These are phyloP conservation scores for Stichodactyla mertensii DNA, from an alignment of 64 coral and sea anemone genomes.

Conservation along the genomic window DNA sequence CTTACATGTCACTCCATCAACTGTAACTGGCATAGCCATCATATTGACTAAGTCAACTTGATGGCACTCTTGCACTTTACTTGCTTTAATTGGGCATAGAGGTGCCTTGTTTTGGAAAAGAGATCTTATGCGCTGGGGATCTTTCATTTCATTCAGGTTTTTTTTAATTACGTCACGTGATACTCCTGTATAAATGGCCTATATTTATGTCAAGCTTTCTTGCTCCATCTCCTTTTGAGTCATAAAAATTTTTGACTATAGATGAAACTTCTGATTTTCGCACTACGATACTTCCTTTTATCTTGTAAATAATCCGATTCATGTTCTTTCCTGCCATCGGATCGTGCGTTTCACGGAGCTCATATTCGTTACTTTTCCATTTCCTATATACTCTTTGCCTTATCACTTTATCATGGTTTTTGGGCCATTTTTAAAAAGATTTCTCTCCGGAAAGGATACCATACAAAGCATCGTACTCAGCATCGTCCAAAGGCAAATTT, in stretches of 20 bases:
- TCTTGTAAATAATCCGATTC: too few relatives aligned
- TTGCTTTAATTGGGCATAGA: constrained; percentile 19
- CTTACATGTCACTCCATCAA: constrained; percentile 28
- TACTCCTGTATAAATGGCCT: constrained; percentile 7
- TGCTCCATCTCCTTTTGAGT: constrained; percentile 26
- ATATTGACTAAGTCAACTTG: constrained; percentile 30
- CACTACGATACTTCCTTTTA: too few relatives aligned
- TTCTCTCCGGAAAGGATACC: background rate
- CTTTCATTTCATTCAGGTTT: constrained; percentile 27
- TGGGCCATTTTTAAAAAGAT: constrained; percentile 32
- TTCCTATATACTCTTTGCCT: constrained; percentile 42
- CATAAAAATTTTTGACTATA: background rate
- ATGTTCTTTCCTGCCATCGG: too few relatives aligned
- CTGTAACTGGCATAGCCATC: constrained; percentile 1
- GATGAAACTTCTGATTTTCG: too few relatives aligned
- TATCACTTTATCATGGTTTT: constrained; percentile 23
- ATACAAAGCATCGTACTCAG: constrained; percentile 22
- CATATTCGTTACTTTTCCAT: constrained; percentile 35
- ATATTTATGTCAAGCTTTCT: constrained; percentile 8
- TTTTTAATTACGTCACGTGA: constrained; percentile 5
- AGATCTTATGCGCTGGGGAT: background rate
- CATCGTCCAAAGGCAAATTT: constrained; percentile 32
- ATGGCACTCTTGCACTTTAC: constrained; percentile 33
- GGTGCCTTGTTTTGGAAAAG: constrained; percentile 51
- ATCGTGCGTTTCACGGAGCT: too few relatives aligned